Base-by-base conservation (phyloP, 1,140 invertebrate species). In the Zaprionus taronus region DNA sequence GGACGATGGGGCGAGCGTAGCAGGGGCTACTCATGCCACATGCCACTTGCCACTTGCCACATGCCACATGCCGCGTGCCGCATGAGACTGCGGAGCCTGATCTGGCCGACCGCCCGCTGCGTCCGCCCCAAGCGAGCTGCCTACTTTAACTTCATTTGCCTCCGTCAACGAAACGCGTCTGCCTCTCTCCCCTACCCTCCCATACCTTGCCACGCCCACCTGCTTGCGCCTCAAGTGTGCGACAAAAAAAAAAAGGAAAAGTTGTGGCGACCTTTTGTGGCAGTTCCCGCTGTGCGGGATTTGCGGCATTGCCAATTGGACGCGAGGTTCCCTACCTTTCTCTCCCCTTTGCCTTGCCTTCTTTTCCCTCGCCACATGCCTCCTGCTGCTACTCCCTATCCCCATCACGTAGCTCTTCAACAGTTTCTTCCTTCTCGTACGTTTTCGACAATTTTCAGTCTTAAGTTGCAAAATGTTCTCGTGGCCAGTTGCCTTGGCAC, bases 21-120 rank as follows among this genome's bases (percentile, higher is more conserved):
- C 17, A 26, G 12, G 41, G 44, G 15, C 44, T n/a, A 62, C n/a
- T 53, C 44, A 60, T n/a, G 20, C 38, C 41, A 26, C 49, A 44
- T 72, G 71, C 55, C 55, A 57, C 49, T 44, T 62, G 53, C 53
- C 53, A 47, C 70, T 36, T 56, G 69, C 60, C 36, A 20, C 31
- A 36, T 65, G 55, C 62, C 56, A 67, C 64, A 53, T 60, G 62
- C 71, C 67, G 20, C 53, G 55, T 26, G 73, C 68, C 36, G 20
- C 58, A 17, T 20, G 28, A 20, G 28, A n/a, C 56, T 17, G 24
- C 53, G 12, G 26, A 24, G 12, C 26, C 56, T 36, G 56, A 34
- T 58, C 28, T 31, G 53, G 53, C 22, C 15, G 24, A 26, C 53
- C 26, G 26, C 24, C 22, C 26, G 26, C 24, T 24, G 47, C 41